Conservation (phyloP, 2,113 vertebrate species). For the Crypturellus undulatus region DNA sequence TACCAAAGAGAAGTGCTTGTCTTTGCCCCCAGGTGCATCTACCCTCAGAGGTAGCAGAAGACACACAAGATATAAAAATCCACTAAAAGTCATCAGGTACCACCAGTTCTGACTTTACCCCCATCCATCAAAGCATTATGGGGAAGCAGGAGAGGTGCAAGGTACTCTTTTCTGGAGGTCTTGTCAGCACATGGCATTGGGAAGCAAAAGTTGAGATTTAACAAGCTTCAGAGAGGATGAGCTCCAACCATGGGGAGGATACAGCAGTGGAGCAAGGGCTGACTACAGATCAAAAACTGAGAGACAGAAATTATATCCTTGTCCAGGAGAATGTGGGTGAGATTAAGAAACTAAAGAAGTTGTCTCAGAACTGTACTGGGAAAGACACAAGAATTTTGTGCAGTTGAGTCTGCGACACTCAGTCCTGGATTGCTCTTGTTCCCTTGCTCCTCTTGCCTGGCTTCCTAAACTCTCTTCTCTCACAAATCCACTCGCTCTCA, state of each 20-base stretch:
- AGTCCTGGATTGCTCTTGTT: background rate
- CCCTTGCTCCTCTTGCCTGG: background rate
- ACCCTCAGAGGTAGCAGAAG: background rate
- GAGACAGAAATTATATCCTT: background rate
- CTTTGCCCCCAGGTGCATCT: background rate
- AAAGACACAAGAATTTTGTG: background rate
- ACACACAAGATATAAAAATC: background rate
- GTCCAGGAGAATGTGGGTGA: background rate
- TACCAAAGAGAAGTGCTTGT: background rate
- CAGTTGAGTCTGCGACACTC: background rate
- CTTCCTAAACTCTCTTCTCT: background rate
- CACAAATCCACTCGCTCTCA: background rate
- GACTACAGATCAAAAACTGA: background rate
- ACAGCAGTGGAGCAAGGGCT: background rate
- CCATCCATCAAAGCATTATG: background rate
- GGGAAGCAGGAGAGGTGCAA: background rate
- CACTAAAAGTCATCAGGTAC: background rate
- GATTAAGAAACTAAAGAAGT: background rate
- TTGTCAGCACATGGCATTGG: accelerated
- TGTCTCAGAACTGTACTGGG: background rate
- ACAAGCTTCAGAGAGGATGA: background rate
- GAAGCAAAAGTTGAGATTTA: background rate
- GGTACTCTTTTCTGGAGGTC: background rate
- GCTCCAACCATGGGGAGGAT: background rate
- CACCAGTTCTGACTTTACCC: background rate